A percentile compares a stretch with the other conserved stretches of the same genome.
These are phyloP conservation scores for Leptopilina clavipes DNA, from an alignment of 1,140 invertebrate species.

Conservation along the genomic window DNA sequence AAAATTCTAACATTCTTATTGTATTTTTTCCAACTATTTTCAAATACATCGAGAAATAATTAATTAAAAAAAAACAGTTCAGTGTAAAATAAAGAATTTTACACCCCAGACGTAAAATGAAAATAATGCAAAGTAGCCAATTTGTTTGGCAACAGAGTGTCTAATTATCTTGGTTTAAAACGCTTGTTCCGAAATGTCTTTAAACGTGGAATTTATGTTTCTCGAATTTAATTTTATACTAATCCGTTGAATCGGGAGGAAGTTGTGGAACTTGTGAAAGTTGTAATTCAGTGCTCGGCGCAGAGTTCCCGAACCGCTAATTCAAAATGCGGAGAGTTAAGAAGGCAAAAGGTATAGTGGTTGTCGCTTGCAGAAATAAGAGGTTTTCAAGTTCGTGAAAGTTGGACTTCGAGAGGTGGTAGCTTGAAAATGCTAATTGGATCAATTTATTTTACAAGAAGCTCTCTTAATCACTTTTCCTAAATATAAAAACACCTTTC, in stretches of 20 bases:
- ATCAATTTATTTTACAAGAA: constrained; percentile 11
- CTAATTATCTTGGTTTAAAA: constrained; percentile 6
- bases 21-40: too few relatives aligned
- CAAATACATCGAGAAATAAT: too few relatives aligned
- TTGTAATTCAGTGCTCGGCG: constrained; percentile 13
- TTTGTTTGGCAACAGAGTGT: neutral
- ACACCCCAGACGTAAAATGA: too few relatives aligned
- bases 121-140: too few relatives aligned
- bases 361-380: constrained; percentile 30
- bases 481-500: neutral
- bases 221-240: constrained; percentile 31
- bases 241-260: constrained; percentile 3
- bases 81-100: too few relatives aligned
- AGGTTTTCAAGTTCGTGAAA: neutral
- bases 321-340: constrained; percentile 7
- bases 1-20: too few relatives aligned
- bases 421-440: constrained; percentile 4
- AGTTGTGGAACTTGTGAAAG: constrained; percentile 27
- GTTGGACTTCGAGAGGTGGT: neutral
- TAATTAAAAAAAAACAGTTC: too few relatives aligned
- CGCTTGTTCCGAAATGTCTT: constrained; percentile 9
- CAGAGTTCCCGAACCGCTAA: constrained; percentile 10
- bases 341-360: constrained; percentile 3
- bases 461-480: neutral
- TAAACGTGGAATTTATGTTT: constrained; percentile 19